Evolutionary conservation across 2,888 invertebrate genomes (phyloP), one percentile per base, ranked within the genome.

Genomic region (Ecdyonurus torrentis): DNA sequence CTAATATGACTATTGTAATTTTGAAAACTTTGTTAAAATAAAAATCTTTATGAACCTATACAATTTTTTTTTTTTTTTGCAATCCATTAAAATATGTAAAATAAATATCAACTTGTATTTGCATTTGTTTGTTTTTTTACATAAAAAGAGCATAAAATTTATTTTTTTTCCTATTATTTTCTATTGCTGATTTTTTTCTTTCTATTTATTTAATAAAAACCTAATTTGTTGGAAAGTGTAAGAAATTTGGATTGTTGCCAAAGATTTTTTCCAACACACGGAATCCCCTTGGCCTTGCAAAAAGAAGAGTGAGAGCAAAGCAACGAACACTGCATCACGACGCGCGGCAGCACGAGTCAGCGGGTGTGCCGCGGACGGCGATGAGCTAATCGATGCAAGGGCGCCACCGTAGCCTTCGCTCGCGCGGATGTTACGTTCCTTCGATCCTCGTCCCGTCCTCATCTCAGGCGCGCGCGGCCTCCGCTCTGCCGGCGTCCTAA

Each of bases 321-420:
- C 5, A 37, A 37, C 5, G 37, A 37, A 37, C 37, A 15, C 37
- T 37, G 37, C 37, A 37, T 37, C 37, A 37, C 37, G 37, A 15
- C 37, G 37, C 37, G 37, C 37, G 37, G 37, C 37, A 37, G 37
- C 37, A 37, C 37, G 37, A 37, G 37, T 5, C 37, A 15, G 37
- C 7, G 7, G 37, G 37, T 5, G 37, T 5, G 7, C 15, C 37
- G 15, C 37, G 37, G 37, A 5, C 7, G 37, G 55, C 19, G 19
- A 55, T n/a, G 55, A 55, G 55, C 55, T 55, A 55, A 55, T 55
- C 55, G 55, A 55, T 55, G 55, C 19, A 55, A 55, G 55, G 55
- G 55, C 55, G 55, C 55, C 55, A 55, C 55, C 55, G 22, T 55
- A 22, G 55, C 19, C 19, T 55, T 55, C 55, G 55, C 55, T 37